Base-by-base conservation (phyloP, 2,888 invertebrate species). In the Heliconius ismenius region DNA sequence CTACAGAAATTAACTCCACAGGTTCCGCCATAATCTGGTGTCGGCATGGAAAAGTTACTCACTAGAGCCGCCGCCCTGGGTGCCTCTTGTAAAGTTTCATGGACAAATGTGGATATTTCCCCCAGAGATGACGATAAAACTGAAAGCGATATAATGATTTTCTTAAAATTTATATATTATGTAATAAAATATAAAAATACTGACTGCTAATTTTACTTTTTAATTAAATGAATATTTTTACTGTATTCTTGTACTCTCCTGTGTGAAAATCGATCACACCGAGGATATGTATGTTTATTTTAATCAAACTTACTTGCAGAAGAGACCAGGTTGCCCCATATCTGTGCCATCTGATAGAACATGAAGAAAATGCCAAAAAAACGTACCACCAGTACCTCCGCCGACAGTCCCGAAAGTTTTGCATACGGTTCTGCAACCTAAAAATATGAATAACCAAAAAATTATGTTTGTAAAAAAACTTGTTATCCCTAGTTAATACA, bases 321-420 rank as follows among this genome's bases (percentile, higher is more conserved):
- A 36, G 98, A 98, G 79, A 98, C 96, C 13, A 98, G 95, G 89
- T 98, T 98, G 0, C 98, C 98, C 97, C 98, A 98, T 69, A 98
- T 97, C 93, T 98, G 97, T n/a, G 98, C 97, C 95, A 98, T 96
- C 90, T 98, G 98, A 89, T 98, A 98, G 89, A 98, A 97, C 96
- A 98, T 97, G 95, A 98, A 99, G 94, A 99, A 99, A 10, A 98
- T 95, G 0, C 99, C 99, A 88, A 99, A 99, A 92, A 98, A 98
- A 83, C 98, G 95, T 15, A 98, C 98, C 68, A 98, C 97, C 76
- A 98, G 95, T 9, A 97, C 96, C 80, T 98, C 97, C 7, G 96
- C 94, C 36, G 95, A 89, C 2, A 96, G 95, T 21, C 96, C 96
- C 0, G 96, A 96, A 72, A 97, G 90, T 83, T 95, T 95, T 0